A percentile compares a stretch with the other conserved stretches of the same genome.
Evolutionary conservation across 2,888 invertebrate species (phyloP).

Genomic region (Ametastegia equiseti): DNA sequence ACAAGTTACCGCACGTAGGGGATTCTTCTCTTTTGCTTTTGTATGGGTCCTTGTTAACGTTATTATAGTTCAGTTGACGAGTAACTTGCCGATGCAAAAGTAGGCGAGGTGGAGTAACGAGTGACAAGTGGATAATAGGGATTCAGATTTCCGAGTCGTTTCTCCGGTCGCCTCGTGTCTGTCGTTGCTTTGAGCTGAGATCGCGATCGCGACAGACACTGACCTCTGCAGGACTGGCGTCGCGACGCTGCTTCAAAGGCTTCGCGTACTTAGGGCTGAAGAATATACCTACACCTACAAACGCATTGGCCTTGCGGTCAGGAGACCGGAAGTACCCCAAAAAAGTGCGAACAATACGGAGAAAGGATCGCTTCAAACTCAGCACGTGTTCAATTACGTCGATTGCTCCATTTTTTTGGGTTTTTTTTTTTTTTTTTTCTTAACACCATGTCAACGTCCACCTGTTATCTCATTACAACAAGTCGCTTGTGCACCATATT

Average conservation of each 20-base stretch:
- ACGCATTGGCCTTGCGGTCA: constrained; percentile 6
- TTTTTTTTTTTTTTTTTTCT: not conserved
- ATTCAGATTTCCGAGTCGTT: constrained; percentile 33
- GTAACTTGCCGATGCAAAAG: constrained; percentile 14
- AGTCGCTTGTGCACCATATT: not conserved
- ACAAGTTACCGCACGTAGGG: constrained; percentile 7
- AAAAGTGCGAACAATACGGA: not conserved
- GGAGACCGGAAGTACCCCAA: not conserved
- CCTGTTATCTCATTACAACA: not conserved
- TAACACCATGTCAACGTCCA: not conserved
- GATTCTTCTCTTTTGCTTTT: not conserved
- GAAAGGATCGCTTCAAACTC: not conserved
- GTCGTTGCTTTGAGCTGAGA: constrained; percentile 23
- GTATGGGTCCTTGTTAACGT: constrained; percentile 16
- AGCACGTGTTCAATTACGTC: not conserved
- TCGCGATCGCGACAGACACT: constrained; percentile 22
- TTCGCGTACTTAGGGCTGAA: not conserved
- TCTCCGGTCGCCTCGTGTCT: constrained; percentile 20
- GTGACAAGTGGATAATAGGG: constrained; percentile 45
- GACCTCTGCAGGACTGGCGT: constrained; percentile 2
- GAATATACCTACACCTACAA: not conserved
- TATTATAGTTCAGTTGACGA: constrained; percentile 31
- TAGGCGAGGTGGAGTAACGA: constrained; percentile 27
- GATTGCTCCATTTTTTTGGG: no score
- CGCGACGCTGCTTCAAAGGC: constrained; percentile 20